These are phyloP conservation scores for Pelusios castaneus DNA, from an alignment of 2,113 vertebrate species.

Conservation along the genomic window DNA sequence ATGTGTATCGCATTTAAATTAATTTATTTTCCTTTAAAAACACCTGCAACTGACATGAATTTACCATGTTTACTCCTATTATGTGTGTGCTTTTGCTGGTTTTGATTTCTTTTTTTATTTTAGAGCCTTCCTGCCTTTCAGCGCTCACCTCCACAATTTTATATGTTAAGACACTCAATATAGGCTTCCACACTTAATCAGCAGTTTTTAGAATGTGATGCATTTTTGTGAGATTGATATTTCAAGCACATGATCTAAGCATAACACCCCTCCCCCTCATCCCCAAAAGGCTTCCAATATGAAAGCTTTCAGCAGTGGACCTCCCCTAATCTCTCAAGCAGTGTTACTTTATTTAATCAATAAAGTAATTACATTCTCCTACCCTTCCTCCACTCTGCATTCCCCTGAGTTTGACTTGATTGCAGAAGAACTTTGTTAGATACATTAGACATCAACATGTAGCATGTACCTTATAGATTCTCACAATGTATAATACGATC, in stretches of 20 bases:
- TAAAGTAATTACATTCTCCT: background rate
- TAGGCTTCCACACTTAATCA: background rate
- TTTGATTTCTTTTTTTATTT: constrained; percentile 48
- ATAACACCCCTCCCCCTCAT: no score
- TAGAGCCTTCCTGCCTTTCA: constrained; percentile 5
- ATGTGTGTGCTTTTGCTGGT: constrained; percentile 7
- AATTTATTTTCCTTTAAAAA: constrained; percentile 31
- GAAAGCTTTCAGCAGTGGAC: background rate
- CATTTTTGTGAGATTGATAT: background rate
- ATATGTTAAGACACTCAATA: background rate
- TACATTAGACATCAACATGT: accelerated
- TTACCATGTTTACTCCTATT: constrained; percentile 31
- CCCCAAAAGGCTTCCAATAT: background rate
- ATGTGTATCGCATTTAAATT: background rate
- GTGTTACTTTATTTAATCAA: background rate
- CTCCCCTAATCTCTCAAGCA: background rate
- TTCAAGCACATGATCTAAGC: background rate
- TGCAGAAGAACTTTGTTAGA: background rate
- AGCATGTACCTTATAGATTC: accelerated
- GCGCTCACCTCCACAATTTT: constrained; percentile 19
- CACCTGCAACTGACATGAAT: constrained; percentile 43
- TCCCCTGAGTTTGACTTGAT: background rate
- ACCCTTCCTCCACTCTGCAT: background rate
- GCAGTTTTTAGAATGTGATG: background rate
- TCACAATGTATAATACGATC: background rate